A percentile compares a stretch with the other conserved stretches of the same genome.
Conservation (phyloP, 2,888 invertebrate genomes). For the Phaonia tiefii region DNA sequence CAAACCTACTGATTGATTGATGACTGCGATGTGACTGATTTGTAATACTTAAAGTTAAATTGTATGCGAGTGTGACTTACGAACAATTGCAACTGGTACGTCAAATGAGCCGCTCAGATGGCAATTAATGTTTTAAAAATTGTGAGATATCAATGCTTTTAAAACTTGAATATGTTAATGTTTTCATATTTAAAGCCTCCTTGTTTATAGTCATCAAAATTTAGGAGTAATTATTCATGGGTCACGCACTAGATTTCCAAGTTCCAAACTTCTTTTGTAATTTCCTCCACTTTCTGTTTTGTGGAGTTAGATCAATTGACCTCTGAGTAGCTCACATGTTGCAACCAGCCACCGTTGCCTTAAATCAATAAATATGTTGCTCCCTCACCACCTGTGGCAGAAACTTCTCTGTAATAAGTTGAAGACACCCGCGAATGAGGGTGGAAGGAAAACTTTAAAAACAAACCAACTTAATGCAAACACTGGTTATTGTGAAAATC, state of each 20-base stretch:
- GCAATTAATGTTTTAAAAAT: neutral
- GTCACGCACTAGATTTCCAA: no score
- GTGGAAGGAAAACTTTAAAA: neutral
- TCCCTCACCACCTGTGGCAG: neutral
- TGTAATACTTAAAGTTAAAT: neutral
- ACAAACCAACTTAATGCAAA: neutral
- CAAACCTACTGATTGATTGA: conserved; percentile 15
- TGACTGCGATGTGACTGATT: conserved; percentile 21
- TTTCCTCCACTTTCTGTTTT: no score
- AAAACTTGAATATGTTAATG: no score
- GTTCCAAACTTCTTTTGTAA: no score
- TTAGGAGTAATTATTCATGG: no score
- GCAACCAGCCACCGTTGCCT: conserved; percentile 28
- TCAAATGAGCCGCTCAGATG: neutral
- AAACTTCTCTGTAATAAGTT: conserved; percentile 30
- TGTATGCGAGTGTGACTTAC: neutral
- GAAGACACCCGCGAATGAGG: neutral
- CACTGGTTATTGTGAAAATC: conserved; percentile 43
- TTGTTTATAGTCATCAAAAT: no score
- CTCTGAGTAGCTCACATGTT: no score
- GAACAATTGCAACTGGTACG: conserved; percentile 4
- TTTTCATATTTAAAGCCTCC: no score
- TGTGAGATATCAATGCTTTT: no score
- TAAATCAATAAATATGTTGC: conserved; percentile 48
- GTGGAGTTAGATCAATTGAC: no score